Evolutionary conservation across 2,888 invertebrate genomes (phyloP).

Genomic region (Eumerus sabulonum): DNA sequence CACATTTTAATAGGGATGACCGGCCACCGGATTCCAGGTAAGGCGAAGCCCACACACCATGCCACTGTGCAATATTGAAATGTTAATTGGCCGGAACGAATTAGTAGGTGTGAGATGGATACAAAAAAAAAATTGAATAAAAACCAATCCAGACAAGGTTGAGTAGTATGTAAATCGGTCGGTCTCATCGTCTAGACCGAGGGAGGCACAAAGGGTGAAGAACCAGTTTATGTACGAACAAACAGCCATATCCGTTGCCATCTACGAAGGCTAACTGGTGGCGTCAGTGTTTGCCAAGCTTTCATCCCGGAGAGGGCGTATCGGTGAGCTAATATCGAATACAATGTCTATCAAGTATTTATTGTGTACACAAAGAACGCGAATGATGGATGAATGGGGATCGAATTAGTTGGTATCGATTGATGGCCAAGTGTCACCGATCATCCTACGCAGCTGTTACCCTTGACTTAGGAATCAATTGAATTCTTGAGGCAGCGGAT

Average conservation of each 20-base stretch:
- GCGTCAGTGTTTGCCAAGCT: constrained; percentile 12
- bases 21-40: constrained; percentile 61
- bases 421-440: background rate
- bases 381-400: background rate
- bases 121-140: constrained; percentile 8
- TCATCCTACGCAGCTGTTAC: too few relatives aligned
- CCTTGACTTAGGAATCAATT: too few relatives aligned
- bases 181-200: too few relatives aligned
- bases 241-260: constrained; percentile 1
- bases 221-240: too few relatives aligned
- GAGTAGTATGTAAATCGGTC: too few relatives aligned
- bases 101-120: constrained; percentile 59
- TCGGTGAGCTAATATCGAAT: background rate
- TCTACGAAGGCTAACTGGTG: constrained; percentile 15
- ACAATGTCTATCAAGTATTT: background rate
- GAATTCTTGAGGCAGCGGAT: too few relatives aligned
- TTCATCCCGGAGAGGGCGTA: background rate
- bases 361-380: background rate
- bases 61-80: constrained; percentile 59
- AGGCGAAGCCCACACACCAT: constrained; percentile 42
- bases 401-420: background rate
- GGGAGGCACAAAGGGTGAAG: too few relatives aligned
- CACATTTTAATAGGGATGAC: constrained; percentile 29
- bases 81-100: constrained; percentile 62
- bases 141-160: too few relatives aligned